phyloP scores from a whole-genome alignment of 2,888 invertebrate species.

The Dyspetes luteomarginatus region DNA sequence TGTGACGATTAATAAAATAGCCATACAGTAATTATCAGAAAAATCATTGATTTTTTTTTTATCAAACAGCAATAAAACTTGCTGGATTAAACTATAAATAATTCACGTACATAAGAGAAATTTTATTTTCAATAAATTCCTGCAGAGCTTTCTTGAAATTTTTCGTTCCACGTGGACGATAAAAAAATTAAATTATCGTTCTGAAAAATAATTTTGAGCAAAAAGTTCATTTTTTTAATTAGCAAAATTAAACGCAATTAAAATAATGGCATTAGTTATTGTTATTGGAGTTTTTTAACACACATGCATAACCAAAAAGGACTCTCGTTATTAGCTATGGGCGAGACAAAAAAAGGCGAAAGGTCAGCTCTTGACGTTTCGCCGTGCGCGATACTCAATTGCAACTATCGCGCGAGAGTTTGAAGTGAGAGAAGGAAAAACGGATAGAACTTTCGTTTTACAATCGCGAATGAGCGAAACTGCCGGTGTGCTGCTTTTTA shows the following conservation, averaged over 20 bases:
- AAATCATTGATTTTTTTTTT: no score
- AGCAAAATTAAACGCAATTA: not conserved
- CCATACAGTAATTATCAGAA: no score
- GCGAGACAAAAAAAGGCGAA: constrained; percentile 69
- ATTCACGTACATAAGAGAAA: no score
- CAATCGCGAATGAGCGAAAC: constrained; percentile 66
- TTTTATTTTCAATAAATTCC: no score
- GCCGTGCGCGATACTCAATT: not conserved
- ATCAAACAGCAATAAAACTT: no score
- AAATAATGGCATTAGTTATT: constrained; percentile 22
- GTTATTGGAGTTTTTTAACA: not conserved
- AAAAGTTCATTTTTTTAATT: not conserved
- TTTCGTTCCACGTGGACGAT: no score
- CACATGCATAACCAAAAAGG: constrained; percentile 17
- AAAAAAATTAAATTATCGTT: no score
- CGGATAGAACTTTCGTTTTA: constrained; percentile 73
- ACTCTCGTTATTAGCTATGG: constrained; percentile 41
- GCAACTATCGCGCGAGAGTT: constrained; percentile 66
- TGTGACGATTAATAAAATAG: no score
- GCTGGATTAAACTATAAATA: no score
- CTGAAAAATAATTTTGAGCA: no score
- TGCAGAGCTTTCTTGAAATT: no score
- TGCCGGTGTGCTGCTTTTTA: constrained; percentile 11
- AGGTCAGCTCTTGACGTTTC: constrained; percentile 70
- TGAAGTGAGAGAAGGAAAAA: constrained; percentile 64